Conservation (phyloP, 2,797 vertebrate species). For the Numenius phaeopus region DNA sequence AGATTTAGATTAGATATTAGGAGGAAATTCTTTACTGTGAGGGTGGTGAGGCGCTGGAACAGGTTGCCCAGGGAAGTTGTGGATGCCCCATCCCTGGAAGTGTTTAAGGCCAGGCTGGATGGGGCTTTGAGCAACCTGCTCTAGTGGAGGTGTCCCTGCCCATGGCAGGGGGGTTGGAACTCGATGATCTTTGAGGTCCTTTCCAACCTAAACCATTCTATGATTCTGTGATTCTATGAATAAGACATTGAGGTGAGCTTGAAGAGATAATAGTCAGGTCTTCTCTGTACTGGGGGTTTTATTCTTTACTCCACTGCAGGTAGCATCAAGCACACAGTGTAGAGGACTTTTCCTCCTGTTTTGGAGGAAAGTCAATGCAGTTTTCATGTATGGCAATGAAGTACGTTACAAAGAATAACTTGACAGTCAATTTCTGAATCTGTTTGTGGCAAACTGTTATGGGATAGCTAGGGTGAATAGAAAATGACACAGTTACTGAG, state of each 20-base stretch:
- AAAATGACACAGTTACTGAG: not conserved
- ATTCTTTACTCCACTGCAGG: not conserved
- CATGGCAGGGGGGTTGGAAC: too few relatives aligned
- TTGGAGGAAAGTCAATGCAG: not conserved
- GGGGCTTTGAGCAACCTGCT: too few relatives aligned
- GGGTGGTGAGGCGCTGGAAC: too few relatives aligned
- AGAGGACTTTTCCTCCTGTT: not conserved
- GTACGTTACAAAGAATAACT: constrained; percentile 4
- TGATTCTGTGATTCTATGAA: too few relatives aligned
- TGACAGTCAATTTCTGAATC: constrained; percentile 56
- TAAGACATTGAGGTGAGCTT: not conserved
- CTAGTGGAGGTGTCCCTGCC: too few relatives aligned
- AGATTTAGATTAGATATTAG: too few relatives aligned
- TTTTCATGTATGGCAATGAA: constrained; percentile 20
- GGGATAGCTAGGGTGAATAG: not conserved
- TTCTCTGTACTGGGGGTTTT: not conserved
- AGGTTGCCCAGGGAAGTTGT: too few relatives aligned
- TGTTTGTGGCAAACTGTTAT: not conserved
- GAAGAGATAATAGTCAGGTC: not conserved
- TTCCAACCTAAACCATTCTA: too few relatives aligned
- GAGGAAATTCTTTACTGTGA: too few relatives aligned
- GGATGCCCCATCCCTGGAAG: too few relatives aligned
- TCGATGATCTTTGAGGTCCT: too few relatives aligned
- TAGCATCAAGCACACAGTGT: not conserved
- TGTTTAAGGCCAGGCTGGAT: too few relatives aligned